Base-by-base conservation (phyloP, 2,113 vertebrate genomes). In the Notarius lentiginosus region DNA sequence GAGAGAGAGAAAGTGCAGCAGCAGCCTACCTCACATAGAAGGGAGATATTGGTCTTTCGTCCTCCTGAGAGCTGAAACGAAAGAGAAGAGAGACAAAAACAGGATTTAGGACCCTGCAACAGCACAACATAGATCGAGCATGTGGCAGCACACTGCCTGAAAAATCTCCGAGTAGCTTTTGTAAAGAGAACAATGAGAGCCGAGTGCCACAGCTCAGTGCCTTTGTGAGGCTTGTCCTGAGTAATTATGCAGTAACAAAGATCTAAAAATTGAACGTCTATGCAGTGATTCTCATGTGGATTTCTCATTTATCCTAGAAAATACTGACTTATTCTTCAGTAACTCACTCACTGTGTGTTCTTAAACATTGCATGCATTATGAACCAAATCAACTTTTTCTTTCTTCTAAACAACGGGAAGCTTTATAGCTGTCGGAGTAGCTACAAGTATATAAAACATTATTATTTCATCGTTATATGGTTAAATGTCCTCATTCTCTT, bases 11-110 rank as follows among this genome's bases (percentile, higher is more conserved):
- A 14, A 72, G 47, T 60, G 27, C 22, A 60, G 15, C 41, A 10
- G 22, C 84, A 84, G 66, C 92, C 92, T 96, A 99, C 97, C 97
- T 97, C 92, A 98, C 92, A 84, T 96, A 99, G 94, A 98, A 99
- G 72, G 97, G 96, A 92, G 97, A 98, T 92, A 97, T 94, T 60
- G 97, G 96, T 88, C 96, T 94, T 86, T 97, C 97, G 82, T 98
- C 96, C 84, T 98, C 97, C 88, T 96, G 95, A 27, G 94, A 95
- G 91, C 97, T 99, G 92, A 73, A 94, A 94, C 10, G 20, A 41
- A 47, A 81, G 55, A 61, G 56, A 41, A 81, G 10, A 81, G 30
- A 89, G 89, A 85, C 88, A 49, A 93, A 86, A 84, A 76, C 55
- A 72, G n/a, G 20, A 47, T 51, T 70, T 61, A 84, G 63, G 20